Conservation (phyloP, 2,888 invertebrate genomes). For the Bombylius major region DNA sequence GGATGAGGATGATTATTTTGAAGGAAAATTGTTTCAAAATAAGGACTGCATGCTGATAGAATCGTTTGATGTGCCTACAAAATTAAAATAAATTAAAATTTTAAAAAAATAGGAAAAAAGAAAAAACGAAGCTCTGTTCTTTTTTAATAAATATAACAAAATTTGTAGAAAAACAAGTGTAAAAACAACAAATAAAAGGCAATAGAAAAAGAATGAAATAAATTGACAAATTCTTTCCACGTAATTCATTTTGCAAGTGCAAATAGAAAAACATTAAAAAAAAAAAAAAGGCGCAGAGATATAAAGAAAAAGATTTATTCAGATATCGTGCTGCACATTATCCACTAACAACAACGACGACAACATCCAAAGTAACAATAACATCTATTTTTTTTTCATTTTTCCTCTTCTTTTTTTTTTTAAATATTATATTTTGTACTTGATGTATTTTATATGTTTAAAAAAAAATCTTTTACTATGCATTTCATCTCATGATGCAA, state of each 20-base stretch:
- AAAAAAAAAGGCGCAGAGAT: neutral
- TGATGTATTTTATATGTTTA: no score
- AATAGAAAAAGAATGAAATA: neutral
- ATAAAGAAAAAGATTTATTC: neutral
- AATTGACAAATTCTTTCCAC: conserved; percentile 14
- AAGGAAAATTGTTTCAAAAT: conserved; percentile 83
- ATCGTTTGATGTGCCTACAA: conserved; percentile 84
- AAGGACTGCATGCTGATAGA: conserved; percentile 86
- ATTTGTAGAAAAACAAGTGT: neutral
- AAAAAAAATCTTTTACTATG: no score
- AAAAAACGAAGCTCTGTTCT: neutral
- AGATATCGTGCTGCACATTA: neutral
- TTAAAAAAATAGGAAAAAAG: neutral
- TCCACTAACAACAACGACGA: neutral
- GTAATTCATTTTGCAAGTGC: conserved; percentile 16
- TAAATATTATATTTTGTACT: no score
- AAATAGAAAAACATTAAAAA: conserved; percentile 3
- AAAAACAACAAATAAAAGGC: neutral
- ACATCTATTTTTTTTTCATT: no score
- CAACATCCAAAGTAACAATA: no score
- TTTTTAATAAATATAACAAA: neutral
- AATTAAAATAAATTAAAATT: neutral
- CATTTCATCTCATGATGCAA: no score
- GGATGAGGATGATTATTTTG: conserved; percentile 83
- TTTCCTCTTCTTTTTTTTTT: no score